Evolutionary conservation across 2,888 invertebrate species (phyloP), one percentile per base, ranked within the genome.

Genomic region (Ceratothoa steindachneri): DNA sequence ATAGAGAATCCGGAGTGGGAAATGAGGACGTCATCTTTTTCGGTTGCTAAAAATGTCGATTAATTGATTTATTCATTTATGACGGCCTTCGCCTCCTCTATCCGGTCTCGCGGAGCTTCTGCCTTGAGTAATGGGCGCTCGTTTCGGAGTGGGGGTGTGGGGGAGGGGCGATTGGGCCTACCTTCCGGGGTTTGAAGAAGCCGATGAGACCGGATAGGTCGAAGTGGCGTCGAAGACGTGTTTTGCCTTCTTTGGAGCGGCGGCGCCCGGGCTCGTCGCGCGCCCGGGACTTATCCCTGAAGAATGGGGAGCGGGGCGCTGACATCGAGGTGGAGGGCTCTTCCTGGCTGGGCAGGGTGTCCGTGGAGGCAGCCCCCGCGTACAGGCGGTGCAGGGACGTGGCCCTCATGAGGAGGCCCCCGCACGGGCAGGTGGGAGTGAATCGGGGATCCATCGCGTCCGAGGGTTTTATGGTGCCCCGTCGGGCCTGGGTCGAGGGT

Each of bases 401-500:
- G n/a, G 75, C 74, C 30, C 75, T 67, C 30, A 74, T 72, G 30
- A 77, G 68, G 3, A 74, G 73, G n/a, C 73, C 73, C 22, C 77
- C 74, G 29, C 77, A 77, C 19, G 77, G 77, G 69, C 77, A 77
- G 15, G 77, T 77, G 29, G 74, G 67, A 19, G 77, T 67, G 71
- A 77, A 77, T 55, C 77, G 74, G 19, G 77, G 77, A 68, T 77
- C 77, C 65, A 77, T 74, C 28, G 70, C 72, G 41, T 77, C 74
- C n/a, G 73, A 71, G 19, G 72, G 71, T 31, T 75, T 75, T 70
- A 27, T 74, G 9, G 67, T 65, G 52, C 24, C 19, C 22, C 69
- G 29, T 51, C 70, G 69, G 28, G 30, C 67, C 31, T 72, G 67
- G 30, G 27, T 51, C n/a, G 66, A 66, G 9, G 66, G 31, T 71